Evolutionary conservation across 2,113 vertebrate species (phyloP), one percentile per base, ranked within the genome.

Genomic region (Pleuronectes platessa): DNA sequence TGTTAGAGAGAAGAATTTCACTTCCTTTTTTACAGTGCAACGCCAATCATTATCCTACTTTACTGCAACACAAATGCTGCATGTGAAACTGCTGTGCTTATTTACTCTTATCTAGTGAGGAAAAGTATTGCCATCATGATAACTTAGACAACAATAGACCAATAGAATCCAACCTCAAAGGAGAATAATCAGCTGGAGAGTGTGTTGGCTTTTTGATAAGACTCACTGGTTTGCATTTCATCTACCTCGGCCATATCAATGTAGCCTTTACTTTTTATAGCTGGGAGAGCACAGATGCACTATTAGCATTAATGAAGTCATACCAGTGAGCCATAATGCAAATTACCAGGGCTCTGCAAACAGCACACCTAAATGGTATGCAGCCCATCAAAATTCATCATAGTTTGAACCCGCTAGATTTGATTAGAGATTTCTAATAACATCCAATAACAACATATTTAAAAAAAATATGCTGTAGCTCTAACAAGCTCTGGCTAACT

Each of bases 131-230:
- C 49, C 26, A 5, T 69, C 74, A 58, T 61, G 56, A 79, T 65
- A 45, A 67, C 31, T 63, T 24, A 24, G 24, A 24, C 24, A 24
- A 24, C 24, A 24, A 24, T 24, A 24, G 24, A 24, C 24, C 24
- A 24, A 24, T 24, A 24, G 1, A 24, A 24, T 24, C 24, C 24
- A 42, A 31, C 23, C 26, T 68, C 8, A 24, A 35, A 72, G 24
- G 54, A 47, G n/a, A 65, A 10, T 65, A 37, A 63, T 67, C 14
- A 6, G 8, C 42, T 1, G 11, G 56, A 26, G 24, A 60, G 31
- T 65, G 51, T 66, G 51, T 70, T 63, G 11, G 21, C 70, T 62
- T 79, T 24, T 67, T 72, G 72, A 76, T 42, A 64, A 74, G 78
- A 69, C 49, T 64, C 18, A 8, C 40, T 63, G 55, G 3, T 66